A percentile compares a stretch with the other conserved stretches of the same genome.
Conservation (phyloP, 2,797 vertebrate genomes). For the Parauchenoglanis ngamensis region DNA sequence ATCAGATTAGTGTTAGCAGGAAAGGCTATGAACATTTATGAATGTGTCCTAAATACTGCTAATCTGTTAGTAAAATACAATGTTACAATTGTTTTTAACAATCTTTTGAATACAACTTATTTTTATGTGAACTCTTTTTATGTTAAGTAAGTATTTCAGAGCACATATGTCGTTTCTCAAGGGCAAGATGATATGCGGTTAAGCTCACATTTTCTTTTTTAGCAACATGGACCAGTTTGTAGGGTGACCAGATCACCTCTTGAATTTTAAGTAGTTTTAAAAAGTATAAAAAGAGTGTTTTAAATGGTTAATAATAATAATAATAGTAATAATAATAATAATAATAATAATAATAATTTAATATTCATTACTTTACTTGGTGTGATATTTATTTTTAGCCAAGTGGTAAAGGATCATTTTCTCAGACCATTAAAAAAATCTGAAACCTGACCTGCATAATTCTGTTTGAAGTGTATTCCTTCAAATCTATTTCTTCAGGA, state of each 20-base stretch:
- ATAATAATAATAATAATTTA: neutral
- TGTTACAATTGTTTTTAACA: too few relatives aligned
- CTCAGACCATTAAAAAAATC: neutral
- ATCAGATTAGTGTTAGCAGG: neutral
- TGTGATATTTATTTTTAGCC: too few relatives aligned
- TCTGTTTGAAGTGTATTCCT: neutral
- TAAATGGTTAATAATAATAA: neutral
- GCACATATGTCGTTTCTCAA: neutral
- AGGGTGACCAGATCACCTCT: neutral
- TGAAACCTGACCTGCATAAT: neutral
- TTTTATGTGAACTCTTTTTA: too few relatives aligned
- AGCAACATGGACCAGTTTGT: neutral
- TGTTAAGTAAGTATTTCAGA: too few relatives aligned
- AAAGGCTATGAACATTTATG: too few relatives aligned
- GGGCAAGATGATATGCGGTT: neutral
- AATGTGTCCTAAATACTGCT: too few relatives aligned
- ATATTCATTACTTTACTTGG: too few relatives aligned
- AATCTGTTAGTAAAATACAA: neutral
- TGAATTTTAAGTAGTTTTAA: too few relatives aligned
- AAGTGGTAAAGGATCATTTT: too few relatives aligned
- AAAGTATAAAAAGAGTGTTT: neutral
- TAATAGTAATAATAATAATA: neutral
- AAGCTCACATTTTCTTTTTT: neutral
- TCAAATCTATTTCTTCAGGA: neutral
- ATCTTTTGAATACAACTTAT: too few relatives aligned